Conservation (phyloP, 2,113 vertebrate genomes). For the Danio rerio region DNA sequence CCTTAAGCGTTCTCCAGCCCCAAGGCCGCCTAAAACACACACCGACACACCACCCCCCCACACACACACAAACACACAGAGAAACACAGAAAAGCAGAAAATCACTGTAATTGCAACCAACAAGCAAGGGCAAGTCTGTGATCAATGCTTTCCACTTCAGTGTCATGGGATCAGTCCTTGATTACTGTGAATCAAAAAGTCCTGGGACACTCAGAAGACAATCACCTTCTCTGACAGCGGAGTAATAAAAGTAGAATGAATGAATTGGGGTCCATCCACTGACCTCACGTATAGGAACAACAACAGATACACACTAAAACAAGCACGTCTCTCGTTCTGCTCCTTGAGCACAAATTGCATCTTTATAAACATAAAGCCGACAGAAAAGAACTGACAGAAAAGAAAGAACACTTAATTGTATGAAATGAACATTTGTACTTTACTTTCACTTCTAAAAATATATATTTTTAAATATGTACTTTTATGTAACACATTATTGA, state of each 20-base stretch:
- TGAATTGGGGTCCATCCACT: slow-evolving; percentile 39
- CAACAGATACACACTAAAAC: slow-evolving; percentile 7
- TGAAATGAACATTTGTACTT: neutral
- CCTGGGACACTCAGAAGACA: slow-evolving; percentile 43
- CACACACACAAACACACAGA: neutral
- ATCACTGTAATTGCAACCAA: slow-evolving; percentile 32
- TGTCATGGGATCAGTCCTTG: slow-evolving; percentile 44
- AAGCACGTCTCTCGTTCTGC: slow-evolving; percentile 12
- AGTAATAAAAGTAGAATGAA: slow-evolving; percentile 40
- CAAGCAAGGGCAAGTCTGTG: slow-evolving; percentile 17
- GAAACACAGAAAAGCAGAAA: slow-evolving; percentile 17
- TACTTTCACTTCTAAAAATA: neutral
- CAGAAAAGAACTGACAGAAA: neutral
- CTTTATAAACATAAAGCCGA: slow-evolving; percentile 3
- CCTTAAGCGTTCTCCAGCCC: slow-evolving; percentile 85
- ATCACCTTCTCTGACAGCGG: slow-evolving; percentile 38
- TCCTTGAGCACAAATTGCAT: neutral
- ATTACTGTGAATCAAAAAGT: slow-evolving; percentile 46
- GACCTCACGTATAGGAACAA: slow-evolving; percentile 21
- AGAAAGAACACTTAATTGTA: neutral
- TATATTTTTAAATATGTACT: neutral
- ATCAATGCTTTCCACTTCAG: slow-evolving; percentile 48
- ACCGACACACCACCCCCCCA: slow-evolving; percentile 56
- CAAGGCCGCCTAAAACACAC: slow-evolving; percentile 79
- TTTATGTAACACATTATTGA: neutral